Evolutionary conservation across 2,797 vertebrate genomes (phyloP).

Genomic region (Anguilla anguilla): DNA sequence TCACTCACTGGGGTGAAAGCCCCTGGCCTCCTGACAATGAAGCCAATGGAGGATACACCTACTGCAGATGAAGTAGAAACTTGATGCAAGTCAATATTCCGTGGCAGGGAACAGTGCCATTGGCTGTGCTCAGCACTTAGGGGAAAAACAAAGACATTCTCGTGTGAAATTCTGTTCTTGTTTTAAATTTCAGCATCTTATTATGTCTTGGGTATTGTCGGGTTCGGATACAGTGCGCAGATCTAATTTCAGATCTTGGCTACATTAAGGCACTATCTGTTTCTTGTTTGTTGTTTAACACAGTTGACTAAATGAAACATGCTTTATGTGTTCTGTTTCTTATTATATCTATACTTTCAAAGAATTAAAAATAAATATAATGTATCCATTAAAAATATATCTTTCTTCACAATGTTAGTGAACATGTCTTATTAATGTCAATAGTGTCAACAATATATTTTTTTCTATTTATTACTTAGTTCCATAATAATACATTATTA

Average conservation of each 20-base stretch:
- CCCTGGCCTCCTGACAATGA: neutral
- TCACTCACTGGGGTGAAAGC: slow-evolving; percentile 20
- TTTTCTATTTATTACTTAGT: too few species aligned
- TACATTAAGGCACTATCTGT: neutral
- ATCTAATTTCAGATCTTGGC: neutral
- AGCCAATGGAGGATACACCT: slow-evolving; percentile 19
- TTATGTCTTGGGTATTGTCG: neutral
- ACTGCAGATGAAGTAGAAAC: slow-evolving; percentile 15
- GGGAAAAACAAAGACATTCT: neutral
- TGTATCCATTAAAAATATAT: neutral
- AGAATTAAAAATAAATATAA: neutral
- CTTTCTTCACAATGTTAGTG: neutral
- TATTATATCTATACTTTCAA: neutral
- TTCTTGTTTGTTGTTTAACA: neutral
- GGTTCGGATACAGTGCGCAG: neutral
- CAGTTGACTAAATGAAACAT: neutral
- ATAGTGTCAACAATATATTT: neutral
- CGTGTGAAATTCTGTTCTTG: neutral
- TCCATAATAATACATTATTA: neutral
- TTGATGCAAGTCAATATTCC: slow-evolving; percentile 16
- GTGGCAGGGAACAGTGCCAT: neutral
- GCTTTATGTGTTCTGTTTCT: neutral
- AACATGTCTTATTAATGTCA: neutral
- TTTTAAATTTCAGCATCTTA: neutral
- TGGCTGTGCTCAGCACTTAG: neutral